A percentile compares a stretch with the other conserved stretches of the same genome.
These are phyloP conservation scores for Amitus sp. DNA, from an alignment of 2,888 invertebrate species.

Conservation along the genomic window DNA sequence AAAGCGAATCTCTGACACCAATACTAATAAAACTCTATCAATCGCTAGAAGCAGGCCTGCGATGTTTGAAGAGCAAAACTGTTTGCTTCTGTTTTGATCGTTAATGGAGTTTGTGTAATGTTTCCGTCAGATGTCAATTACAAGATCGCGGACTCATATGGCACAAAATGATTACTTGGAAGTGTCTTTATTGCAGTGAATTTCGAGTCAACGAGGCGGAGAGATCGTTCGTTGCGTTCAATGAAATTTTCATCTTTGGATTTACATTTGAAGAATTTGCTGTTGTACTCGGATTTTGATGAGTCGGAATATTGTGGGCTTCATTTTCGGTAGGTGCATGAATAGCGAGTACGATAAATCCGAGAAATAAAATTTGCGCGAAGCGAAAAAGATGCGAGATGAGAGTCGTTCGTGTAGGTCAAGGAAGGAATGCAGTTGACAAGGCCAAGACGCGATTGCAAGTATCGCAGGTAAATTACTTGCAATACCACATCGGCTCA, in stretches of 20 bases:
- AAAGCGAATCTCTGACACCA: no score
- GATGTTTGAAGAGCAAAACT: conserved; percentile 47
- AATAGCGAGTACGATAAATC: conserved; percentile 33
- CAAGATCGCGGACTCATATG: conserved; percentile 7
- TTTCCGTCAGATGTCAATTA: conserved; percentile 9
- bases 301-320: no score
- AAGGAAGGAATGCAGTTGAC: conserved; percentile 65
- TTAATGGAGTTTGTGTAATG: conserved; percentile 41
- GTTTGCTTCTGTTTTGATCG: conserved; percentile 29
- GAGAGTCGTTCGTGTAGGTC: conserved; percentile 59
- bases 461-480: conserved; percentile 41
- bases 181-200: not conserved
- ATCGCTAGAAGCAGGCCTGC: conserved; percentile 35
- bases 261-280: no score
- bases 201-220: not conserved
- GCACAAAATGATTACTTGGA: conserved; percentile 9
- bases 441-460: conserved; percentile 58
- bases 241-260: no score
- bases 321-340: not conserved
- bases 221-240: no score
- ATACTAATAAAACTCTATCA: conserved; percentile 41
- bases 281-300: no score
- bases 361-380: conserved; percentile 42
- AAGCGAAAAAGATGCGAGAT: conserved; percentile 57
- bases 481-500: conserved; percentile 16